These are phyloP conservation scores for Pogona vitticeps DNA, from an alignment of 2,113 vertebrate species.

Conservation along the genomic window DNA sequence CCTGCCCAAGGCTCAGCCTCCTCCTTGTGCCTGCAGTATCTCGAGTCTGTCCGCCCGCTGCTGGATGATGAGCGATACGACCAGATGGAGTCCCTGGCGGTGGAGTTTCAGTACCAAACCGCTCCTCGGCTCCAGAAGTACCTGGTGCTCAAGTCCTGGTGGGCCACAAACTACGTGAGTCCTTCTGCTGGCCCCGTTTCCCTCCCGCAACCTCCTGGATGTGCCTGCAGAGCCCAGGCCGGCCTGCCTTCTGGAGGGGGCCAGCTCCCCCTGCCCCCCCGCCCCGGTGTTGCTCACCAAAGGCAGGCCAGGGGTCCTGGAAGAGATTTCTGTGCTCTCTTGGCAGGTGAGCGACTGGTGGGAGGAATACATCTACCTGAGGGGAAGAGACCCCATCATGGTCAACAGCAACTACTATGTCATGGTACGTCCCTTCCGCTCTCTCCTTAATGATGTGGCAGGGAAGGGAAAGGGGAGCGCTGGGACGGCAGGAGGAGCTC, in stretches of 20 bases:
- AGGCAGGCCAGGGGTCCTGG: not conserved
- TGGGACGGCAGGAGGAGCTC: not conserved
- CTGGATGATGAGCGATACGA: conserved; percentile 79
- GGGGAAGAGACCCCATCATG: conserved; percentile 87
- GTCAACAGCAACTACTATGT: conserved; percentile 97
- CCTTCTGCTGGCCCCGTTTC: not conserved
- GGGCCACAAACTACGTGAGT: conserved; percentile 94
- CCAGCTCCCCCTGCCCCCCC: not conserved
- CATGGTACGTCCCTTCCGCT: conserved; percentile 79
- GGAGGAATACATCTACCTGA: conserved; percentile 94
- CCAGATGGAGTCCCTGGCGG: conserved; percentile 84
- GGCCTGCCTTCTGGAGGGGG: not conserved
- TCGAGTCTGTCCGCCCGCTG: conserved; percentile 89
- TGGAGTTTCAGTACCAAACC: conserved; percentile 83
- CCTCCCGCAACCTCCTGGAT: rapidly evolving
- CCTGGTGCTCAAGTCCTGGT: conserved; percentile 92
- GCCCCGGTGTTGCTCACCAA: not conserved
- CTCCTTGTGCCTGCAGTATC: conserved; percentile 78
- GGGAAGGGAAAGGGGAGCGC: not conserved
- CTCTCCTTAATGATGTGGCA: too few relatives aligned
- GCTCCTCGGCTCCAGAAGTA: conserved; percentile 89
- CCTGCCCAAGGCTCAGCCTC: too few relatives aligned
- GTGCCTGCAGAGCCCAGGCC: not conserved
- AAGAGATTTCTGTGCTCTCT: conserved; percentile 46
- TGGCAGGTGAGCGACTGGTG: conserved; percentile 95